Percentiles rank a stretch among this genome's conserved stretches.
These are phyloP conservation scores for Drosophila bipectinata DNA, from an alignment of 1,140 invertebrate species.

Conservation along the genomic window DNA sequence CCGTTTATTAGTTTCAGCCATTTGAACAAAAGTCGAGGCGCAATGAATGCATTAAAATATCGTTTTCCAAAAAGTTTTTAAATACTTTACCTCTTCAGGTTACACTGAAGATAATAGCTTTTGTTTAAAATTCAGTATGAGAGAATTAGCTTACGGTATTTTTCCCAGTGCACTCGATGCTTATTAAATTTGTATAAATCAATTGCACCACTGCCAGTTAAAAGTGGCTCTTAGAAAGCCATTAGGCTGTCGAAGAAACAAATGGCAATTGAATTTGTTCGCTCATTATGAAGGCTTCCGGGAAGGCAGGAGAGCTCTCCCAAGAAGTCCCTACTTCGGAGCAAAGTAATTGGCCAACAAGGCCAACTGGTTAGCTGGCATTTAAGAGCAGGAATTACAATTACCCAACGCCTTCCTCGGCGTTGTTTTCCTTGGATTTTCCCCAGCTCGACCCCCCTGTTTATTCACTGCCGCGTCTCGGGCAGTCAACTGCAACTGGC, in stretches of 20 bases:
- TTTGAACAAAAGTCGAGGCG: conserved; percentile 36
- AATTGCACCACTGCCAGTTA: conserved; percentile 11
- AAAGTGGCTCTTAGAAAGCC: conserved; percentile 23
- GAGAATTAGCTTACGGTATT: background rate
- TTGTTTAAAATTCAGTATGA: too few species aligned
- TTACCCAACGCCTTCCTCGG: conserved; percentile 47
- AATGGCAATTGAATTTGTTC: conserved; percentile 57
- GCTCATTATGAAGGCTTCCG: conserved; percentile 58
- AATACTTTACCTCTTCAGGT: conserved; percentile 10
- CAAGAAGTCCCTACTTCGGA: background rate
- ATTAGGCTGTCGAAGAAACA: conserved; percentile 42
- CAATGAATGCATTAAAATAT: conserved; percentile 73
- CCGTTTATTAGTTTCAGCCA: conserved; percentile 40
- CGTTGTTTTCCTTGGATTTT: conserved; percentile 30
- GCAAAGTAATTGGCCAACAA: conserved; percentile 35
- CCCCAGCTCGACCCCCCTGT: conserved; percentile 23
- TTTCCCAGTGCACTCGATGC: conserved; percentile 1
- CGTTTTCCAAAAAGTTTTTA: conserved; percentile 41
- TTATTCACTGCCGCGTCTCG: conserved; percentile 28
- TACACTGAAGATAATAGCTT: background rate
- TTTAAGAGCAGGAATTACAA: conserved; percentile 50
- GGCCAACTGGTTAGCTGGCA: conserved; percentile 37
- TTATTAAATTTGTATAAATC: conserved; percentile 70
- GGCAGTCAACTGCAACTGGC: conserved; percentile 46
- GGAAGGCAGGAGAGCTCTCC: background rate